A percentile compares a stretch with the other conserved stretches of the same genome.
phyloP scores from a whole-genome alignment of 2,113 vertebrate species.

The Osmerus eperlanus region DNA sequence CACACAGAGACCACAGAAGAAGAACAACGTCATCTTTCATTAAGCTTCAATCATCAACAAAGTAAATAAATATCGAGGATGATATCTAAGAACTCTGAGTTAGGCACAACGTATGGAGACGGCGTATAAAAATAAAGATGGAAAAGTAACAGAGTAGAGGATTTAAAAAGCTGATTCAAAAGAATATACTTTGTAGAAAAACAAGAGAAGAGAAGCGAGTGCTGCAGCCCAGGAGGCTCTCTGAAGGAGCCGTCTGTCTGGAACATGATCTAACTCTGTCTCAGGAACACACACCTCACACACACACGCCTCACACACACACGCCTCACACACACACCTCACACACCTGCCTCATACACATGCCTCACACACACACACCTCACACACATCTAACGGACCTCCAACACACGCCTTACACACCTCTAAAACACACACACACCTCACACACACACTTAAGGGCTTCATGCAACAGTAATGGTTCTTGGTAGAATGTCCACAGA shows the following conservation, averaged over 20 bases:
- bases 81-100: conserved; percentile 43
- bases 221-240: conserved; percentile 57
- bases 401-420: too few species aligned
- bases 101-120: conserved; percentile 75
- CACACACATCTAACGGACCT: conserved; percentile 9
- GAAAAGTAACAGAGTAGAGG: conserved; percentile 22
- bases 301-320: conserved; percentile 39
- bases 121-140: conserved; percentile 47
- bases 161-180: conserved; percentile 56
- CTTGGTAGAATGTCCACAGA: conserved; percentile 14
- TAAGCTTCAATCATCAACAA: conserved; percentile 27
- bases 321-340: conserved; percentile 36
- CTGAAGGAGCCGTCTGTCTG: conserved; percentile 27
- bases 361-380: conserved; percentile 45
- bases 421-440: neutral
- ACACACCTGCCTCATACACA: conserved; percentile 45
- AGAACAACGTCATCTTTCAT: conserved; percentile 23
- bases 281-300: conserved; percentile 53
- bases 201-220: conserved; percentile 26
- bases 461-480: conserved; percentile 45
- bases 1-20: conserved; percentile 13
- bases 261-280: conserved; percentile 31
- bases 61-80: conserved; percentile 47
- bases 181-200: conserved; percentile 53
- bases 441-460: conserved; percentile 46